Evolutionary conservation across 2,113 vertebrate species (phyloP), one percentile per base, ranked within the genome.

Genomic region (Balaeniceps rex): DNA sequence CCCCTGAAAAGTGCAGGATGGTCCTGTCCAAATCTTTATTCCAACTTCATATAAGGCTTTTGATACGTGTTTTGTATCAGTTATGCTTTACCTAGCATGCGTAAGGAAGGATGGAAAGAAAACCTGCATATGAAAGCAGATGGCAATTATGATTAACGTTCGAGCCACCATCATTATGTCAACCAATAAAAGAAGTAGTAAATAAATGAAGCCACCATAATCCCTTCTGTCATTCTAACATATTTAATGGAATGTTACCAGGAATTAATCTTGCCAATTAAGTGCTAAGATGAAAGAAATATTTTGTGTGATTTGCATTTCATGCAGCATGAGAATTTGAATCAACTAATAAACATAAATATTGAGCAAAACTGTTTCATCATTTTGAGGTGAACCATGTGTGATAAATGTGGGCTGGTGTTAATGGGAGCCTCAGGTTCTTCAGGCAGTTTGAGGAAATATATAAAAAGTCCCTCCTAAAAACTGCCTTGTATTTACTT

Each of bases 201-300:
- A 86, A 86, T 23, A 80, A 95, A 38, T 21, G 72, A 92, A 88
- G 83, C 64, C 64, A 95, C 49, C 58, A 36, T 58, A 91, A 89
- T 70, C 85, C 14, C 31, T 29, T 7, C 54, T 40, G 76, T 87
- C 91, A 87, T 74, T 46, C 87, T 71, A 31, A 34, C 36, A 80
- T 2, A 11, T 68, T 83, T 91, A 58, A 74, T 54, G 87, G 84
- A 91, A 61, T 5, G 1, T 80, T 88, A 83, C 72, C 68, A 61
- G 29, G 80, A 44, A 38, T 28, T 44, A 91, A 69, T 46, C 54
- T 65, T 15, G 77, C 69, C 87, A 89, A 82, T 89, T 93, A 95
- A 89, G 51, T 3, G 54, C 42, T 8, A 46, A 94, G 94, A 97
- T 97, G 95, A 97, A 96, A 96, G 95, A 93, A 96, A 89, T 66